Percentiles rank a stretch among this genome's conserved stretches.
These are phyloP conservation scores for Paracanthobrama guichenoti DNA, from an alignment of 2,113 vertebrate species.

Conservation along the genomic window DNA sequence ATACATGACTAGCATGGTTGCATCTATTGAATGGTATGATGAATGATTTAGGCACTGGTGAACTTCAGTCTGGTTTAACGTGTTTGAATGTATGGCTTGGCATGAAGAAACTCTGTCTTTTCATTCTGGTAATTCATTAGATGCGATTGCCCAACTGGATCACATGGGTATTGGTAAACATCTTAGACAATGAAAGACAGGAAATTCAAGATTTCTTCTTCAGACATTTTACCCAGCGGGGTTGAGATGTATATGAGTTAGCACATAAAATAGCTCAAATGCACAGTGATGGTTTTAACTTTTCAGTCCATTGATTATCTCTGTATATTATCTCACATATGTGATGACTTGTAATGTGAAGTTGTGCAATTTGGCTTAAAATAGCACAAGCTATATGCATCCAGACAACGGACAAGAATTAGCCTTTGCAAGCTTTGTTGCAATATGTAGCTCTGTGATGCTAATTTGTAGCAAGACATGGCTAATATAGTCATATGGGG, in stretches of 20 bases:
- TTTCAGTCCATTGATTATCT: neutral
- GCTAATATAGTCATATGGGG: neutral
- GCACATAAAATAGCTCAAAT: neutral
- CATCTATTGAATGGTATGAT: neutral
- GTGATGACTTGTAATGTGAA: neutral
- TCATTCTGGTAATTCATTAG: neutral
- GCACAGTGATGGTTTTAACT: neutral
- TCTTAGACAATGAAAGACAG: neutral
- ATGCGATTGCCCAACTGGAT: neutral
- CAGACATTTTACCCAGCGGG: neutral
- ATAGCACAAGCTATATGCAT: neutral
- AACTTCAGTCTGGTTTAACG: constrained; percentile 4
- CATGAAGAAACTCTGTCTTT: neutral
- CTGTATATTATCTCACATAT: neutral
- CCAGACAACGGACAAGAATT: neutral
- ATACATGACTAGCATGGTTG: neutral
- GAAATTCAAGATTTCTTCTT: neutral
- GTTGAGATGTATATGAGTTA: neutral
- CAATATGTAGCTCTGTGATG: neutral
- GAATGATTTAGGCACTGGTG: neutral
- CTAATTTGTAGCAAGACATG: neutral
- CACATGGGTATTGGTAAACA: constrained; percentile 5
- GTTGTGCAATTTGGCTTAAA: neutral
- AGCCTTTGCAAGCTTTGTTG: neutral
- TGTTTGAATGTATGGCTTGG: neutral